Base-by-base conservation (phyloP, 2,113 vertebrate species). In the Fulica atra region DNA sequence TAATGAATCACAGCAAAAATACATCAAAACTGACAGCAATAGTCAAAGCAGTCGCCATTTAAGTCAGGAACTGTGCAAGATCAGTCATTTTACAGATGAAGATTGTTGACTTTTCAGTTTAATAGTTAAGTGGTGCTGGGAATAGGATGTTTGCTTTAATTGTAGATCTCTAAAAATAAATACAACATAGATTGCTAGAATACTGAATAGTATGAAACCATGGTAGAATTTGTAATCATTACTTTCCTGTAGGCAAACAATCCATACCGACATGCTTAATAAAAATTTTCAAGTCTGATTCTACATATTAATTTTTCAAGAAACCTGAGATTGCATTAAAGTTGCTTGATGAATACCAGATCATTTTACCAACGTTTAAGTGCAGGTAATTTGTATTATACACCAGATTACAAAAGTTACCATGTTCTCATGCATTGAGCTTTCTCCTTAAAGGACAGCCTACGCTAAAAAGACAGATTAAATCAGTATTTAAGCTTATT, bases 41-140 rank as follows among this genome's bases (percentile, higher is more conserved):
- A 89, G 46, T 70, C 31, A 86, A 83, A 95, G 19, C 7, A 42
- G 7, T 68, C 42, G 64, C 28, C 21, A 54, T 40, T 85, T 74
- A 64, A 88, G 8, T 63, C 68, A 16, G 25, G 16, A 44, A 71
- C 59, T 56, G 20, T 24, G 53, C 9, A 63, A 74, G 15, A 68
- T 88, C 53, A 76, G 25, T 78, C 66, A n/a, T 90, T 5, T 74
- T 79, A 66, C 28, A 71, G 20, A 63, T 24, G 28, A 79, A 50
- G 25, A 74, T 5, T 70, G 28, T 74, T 93, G 78, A 92, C n/a
- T 92, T 94, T 85, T 70, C 42, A 92, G 78, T 94, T 89, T 81
- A 87, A 81, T 31, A 42, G 46, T 33, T 87, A 89, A 84, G 48
- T 21, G 57, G 50, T 68, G 29, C 19, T 91, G 85, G 81, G 57